phyloP scores from a whole-genome alignment of 2,888 invertebrate genomes.

The Phyllotreta cruciferae region DNA sequence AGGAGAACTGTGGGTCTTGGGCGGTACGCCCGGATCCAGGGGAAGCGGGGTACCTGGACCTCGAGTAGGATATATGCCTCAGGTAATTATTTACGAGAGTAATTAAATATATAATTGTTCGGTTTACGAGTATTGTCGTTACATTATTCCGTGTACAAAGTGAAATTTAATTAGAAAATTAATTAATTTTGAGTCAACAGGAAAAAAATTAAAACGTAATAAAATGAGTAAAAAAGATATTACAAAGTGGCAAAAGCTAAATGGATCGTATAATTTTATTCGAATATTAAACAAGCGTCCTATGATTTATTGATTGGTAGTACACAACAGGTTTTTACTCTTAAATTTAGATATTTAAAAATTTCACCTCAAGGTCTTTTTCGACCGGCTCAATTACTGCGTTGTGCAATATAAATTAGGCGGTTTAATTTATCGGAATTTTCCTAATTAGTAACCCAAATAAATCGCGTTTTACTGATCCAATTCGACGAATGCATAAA shows the following conservation, averaged over 20 bases:
- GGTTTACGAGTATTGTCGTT: not conserved
- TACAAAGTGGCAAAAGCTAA: too few species aligned
- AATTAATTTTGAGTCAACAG: too few species aligned
- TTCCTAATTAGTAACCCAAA: too few species aligned
- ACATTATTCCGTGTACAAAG: not conserved
- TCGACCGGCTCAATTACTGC: too few species aligned
- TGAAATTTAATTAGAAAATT: not conserved
- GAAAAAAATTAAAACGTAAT: too few species aligned
- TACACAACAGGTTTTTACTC: not conserved
- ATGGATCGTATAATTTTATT: too few species aligned
- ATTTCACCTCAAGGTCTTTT: too few species aligned
- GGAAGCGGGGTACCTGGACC: conserved; percentile 89
- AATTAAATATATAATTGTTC: not conserved
- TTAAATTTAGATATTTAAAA: not conserved
- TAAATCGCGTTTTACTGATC: not conserved
- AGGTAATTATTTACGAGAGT: conserved; percentile 35
- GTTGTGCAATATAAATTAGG: too few species aligned
- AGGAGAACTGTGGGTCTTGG: conserved; percentile 86
- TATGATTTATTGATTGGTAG: not conserved
- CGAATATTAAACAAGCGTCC: not conserved
- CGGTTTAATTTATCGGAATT: too few species aligned
- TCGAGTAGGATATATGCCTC: conserved; percentile 74
- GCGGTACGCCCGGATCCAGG: conserved; percentile 80
- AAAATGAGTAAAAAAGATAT: too few species aligned
- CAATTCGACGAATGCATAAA: not conserved